phyloP scores from a whole-genome alignment of 2,888 invertebrate species.

The Sinotaia quadrata region DNA sequence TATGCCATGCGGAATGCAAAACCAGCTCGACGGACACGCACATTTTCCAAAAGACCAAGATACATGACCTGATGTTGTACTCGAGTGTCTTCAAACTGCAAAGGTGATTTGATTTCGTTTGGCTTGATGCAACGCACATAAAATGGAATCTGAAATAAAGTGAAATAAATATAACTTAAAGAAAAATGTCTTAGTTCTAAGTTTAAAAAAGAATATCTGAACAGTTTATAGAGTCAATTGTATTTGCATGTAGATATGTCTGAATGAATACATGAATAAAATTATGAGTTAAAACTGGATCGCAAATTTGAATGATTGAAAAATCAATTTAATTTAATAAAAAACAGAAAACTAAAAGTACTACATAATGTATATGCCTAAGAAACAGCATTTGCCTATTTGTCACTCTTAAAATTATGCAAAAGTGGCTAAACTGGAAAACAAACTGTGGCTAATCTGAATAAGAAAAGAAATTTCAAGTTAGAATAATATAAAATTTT shows the following conservation, averaged over 20 bases:
- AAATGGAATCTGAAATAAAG: constrained; percentile 77
- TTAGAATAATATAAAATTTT: too few relatives aligned
- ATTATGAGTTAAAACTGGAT: too few relatives aligned
- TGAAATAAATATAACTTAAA: neutral
- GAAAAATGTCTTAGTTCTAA: neutral
- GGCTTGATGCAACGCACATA: constrained; percentile 98
- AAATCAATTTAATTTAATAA: neutral
- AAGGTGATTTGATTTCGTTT: constrained; percentile 92
- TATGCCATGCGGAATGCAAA: constrained; percentile 97
- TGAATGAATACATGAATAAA: too few relatives aligned
- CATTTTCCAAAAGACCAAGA: constrained; percentile 94
- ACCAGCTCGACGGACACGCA: constrained; percentile 94
- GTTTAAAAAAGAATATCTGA: neutral
- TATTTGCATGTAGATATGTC: neutral
- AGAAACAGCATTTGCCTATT: neutral
- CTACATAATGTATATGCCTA: neutral
- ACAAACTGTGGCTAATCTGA: too few relatives aligned
- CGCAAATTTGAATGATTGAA: too few relatives aligned
- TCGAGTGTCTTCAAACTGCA: constrained; percentile 87
- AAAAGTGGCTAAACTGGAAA: too few relatives aligned
- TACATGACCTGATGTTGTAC: constrained; percentile 79
- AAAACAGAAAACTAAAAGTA: neutral
- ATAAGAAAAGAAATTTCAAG: too few relatives aligned
- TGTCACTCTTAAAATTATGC: too few relatives aligned
- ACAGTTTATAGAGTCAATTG: neutral